Conservation (phyloP, 2,113 vertebrate species). For the Pristiophorus japonicus region DNA sequence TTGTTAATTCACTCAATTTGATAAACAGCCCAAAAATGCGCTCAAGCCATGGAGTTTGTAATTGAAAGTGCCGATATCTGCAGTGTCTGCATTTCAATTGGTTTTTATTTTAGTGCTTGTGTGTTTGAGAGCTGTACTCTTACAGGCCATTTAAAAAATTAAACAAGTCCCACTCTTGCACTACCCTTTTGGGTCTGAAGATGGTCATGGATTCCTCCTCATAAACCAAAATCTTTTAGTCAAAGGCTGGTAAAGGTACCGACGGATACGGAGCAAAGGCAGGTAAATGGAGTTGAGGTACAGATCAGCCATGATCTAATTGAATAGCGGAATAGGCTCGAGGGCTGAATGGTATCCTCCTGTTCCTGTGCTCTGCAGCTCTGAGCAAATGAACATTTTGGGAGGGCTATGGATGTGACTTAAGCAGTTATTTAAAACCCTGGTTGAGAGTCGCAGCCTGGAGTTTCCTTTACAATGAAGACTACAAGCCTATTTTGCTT, state of each 20-base stretch:
- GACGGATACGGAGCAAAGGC: neutral
- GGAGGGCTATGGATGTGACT: neutral
- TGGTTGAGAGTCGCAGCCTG: neutral
- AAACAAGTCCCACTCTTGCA: neutral
- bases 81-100: neutral
- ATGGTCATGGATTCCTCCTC: neutral
- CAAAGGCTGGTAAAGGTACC: neutral
- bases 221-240: neutral
- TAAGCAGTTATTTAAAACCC: neutral
- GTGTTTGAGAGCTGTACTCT: neutral
- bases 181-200: neutral
- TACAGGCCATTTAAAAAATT: neutral
- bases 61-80: neutral
- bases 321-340: neutral
- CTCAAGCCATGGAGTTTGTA: neutral
- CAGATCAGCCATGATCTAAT: neutral
- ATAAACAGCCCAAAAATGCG: neutral
- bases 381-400: neutral
- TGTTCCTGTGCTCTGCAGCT: neutral
- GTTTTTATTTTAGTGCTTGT: neutral
- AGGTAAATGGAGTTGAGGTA: neutral
- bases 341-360: neutral
- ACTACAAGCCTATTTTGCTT: neutral
- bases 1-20: neutral
- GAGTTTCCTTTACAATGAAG: neutral